These are phyloP conservation scores for Parasteatoda lunata DNA, from an alignment of 2,888 invertebrate species.

Conservation along the genomic window DNA sequence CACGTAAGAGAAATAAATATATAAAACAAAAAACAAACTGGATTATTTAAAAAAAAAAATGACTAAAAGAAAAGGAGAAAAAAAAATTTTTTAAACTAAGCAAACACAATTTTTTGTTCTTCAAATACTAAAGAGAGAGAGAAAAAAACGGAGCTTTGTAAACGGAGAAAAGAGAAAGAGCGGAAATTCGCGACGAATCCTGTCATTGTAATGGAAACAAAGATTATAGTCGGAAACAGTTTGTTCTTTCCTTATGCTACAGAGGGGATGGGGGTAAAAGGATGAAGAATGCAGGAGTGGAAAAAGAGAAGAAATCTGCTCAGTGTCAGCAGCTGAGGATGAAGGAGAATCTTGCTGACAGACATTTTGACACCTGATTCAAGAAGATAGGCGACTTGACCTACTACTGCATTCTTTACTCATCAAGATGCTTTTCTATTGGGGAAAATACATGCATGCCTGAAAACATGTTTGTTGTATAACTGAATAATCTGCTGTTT, in stretches of 20 bases:
- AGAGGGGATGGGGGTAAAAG: background rate
- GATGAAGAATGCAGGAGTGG: background rate
- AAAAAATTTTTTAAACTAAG: background rate
- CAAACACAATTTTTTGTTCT: background rate
- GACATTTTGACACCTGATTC: conserved; percentile 58
- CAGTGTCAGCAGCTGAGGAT: conserved; percentile 27
- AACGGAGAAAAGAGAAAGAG: conserved; percentile 14
- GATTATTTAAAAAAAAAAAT: conserved; percentile 2
- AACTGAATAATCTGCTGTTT: no score
- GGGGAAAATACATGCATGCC: no score
- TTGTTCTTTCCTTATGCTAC: conserved; percentile 7
- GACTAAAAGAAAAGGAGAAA: background rate
- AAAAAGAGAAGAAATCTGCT: conserved; percentile 4
- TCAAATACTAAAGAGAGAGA: background rate
- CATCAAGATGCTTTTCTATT: background rate
- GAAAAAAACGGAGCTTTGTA: conserved; percentile 28
- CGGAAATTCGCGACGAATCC: conserved; percentile 28
- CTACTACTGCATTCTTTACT: background rate
- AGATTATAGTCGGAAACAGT: conserved; percentile 40
- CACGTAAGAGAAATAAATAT: no score
- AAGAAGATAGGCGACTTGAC: background rate
- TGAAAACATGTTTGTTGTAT: no score
- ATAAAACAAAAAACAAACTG: background rate
- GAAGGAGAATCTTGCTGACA: conserved; percentile 38
- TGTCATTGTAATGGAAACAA: conserved; percentile 52